Conservation (phyloP, 1,140 invertebrate genomes). For the Polyergus mexicanus region DNA sequence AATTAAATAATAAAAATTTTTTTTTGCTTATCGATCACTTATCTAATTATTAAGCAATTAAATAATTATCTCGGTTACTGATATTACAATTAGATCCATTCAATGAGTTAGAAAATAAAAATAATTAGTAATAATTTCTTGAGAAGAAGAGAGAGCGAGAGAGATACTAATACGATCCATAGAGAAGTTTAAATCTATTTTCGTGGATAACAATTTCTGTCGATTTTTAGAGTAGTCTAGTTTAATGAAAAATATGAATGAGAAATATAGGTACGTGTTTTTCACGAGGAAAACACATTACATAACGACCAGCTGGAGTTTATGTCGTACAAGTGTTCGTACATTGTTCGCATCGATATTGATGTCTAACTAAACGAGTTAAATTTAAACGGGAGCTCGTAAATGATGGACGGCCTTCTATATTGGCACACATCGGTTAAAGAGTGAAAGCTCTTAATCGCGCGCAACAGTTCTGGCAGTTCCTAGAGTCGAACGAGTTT, state of each 20-base stretch:
- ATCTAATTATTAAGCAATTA: neutral
- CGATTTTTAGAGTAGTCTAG: neutral
- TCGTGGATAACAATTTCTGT: neutral
- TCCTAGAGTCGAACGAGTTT: neutral
- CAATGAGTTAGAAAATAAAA: neutral
- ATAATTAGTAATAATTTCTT: neutral
- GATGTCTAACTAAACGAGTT: constrained; percentile 65
- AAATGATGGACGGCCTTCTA: constrained; percentile 68
- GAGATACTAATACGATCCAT: neutral
- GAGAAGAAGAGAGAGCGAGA: no score
- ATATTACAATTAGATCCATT: constrained; percentile 3
- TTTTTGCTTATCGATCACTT: no score
- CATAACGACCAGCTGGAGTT: constrained; percentile 26
- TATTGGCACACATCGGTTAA: constrained; percentile 38
- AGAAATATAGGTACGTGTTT: neutral
- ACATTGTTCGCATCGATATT: constrained; percentile 57
- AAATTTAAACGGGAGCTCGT: constrained; percentile 68
- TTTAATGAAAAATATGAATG: neutral
- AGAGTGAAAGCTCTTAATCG: constrained; percentile 64
- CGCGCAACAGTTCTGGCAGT: constrained; percentile 20
- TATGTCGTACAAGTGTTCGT: neutral
- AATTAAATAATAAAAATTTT: constrained; percentile 14
- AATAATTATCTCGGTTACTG: neutral
- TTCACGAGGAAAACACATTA: constrained; percentile 20
- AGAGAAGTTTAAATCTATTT: neutral